Evolutionary conservation across 2,888 invertebrate genomes (phyloP).

Genomic region (Penaeus monodon): DNA sequence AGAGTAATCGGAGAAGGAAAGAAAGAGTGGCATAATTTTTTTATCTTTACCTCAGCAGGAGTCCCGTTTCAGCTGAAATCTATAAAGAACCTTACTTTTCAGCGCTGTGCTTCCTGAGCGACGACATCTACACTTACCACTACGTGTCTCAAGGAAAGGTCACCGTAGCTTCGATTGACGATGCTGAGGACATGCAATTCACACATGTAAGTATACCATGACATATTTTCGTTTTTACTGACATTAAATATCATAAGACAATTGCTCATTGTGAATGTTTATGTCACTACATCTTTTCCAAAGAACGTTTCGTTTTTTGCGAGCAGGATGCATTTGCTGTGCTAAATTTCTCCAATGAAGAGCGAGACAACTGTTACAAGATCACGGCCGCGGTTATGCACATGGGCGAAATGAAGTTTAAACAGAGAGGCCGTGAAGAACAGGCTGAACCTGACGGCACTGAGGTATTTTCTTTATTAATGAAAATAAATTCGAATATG

Average conservation of each 20-base stretch:
- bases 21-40: too few relatives aligned
- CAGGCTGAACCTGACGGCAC: conserved; percentile 73
- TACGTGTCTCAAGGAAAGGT: too few relatives aligned
- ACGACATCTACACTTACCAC: conserved; percentile 69
- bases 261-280: not conserved
- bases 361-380: conserved; percentile 78
- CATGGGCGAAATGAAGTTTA: conserved; percentile 86
- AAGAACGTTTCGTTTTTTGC: not conserved
- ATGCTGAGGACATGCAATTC: conserved; percentile 85
- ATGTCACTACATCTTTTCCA: not conserved
- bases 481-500: too few relatives aligned
- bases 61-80: too few relatives aligned
- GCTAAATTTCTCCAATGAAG: conserved; percentile 73
- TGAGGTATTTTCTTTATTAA: conserved; percentile 63
- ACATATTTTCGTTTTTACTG: conserved; percentile 68
- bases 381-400: conserved; percentile 99
- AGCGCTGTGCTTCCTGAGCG: conserved; percentile 47
- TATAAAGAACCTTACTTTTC: not conserved
- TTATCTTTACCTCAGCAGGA: too few relatives aligned
- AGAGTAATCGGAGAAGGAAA: too few relatives aligned
- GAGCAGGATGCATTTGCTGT: conserved; percentile 75
- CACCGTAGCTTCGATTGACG: conserved; percentile 73
- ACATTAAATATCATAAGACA: not conserved
- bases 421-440: conserved; percentile 76
- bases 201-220: conserved; percentile 73